A percentile compares a stretch with the other conserved stretches of the same genome.
These are phyloP conservation scores for Mesorhabditis sp. DNA, from an alignment of 2,888 invertebrate genomes.

Conservation along the genomic window DNA sequence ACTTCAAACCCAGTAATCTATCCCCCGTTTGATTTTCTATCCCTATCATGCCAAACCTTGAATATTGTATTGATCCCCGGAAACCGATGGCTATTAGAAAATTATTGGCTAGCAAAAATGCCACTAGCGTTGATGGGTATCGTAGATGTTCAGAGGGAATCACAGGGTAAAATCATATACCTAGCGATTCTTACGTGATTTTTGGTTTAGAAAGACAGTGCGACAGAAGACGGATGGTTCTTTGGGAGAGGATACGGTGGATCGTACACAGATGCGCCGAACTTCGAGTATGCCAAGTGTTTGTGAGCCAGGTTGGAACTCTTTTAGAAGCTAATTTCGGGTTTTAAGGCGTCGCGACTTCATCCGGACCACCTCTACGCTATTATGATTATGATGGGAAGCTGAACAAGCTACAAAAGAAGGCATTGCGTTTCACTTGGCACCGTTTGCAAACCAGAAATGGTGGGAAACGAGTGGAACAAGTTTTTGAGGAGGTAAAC, in stretches of 20 bases:
- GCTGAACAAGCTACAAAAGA: slow-evolving; percentile 52
- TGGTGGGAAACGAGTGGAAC: slow-evolving; percentile 55
- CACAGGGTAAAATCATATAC: too few relatives aligned
- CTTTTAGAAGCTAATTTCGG: not conserved
- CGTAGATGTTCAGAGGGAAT: too few relatives aligned
- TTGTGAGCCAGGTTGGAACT: slow-evolving; percentile 24
- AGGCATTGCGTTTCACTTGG: slow-evolving; percentile 55
- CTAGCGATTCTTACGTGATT: not conserved
- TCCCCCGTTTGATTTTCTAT: too few relatives aligned
- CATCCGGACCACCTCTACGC: slow-evolving; percentile 14
- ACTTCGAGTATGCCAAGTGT: slow-evolving; percentile 56
- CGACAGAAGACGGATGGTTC: slow-evolving; percentile 49
- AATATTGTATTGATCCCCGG: too few relatives aligned
- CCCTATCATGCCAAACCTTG: too few relatives aligned
- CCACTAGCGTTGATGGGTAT: too few relatives aligned
- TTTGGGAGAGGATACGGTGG: slow-evolving; percentile 10
- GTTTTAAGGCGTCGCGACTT: not conserved
- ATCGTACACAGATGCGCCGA: slow-evolving; percentile 29
- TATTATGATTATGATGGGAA: slow-evolving; percentile 55
- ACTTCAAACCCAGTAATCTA: too few relatives aligned
- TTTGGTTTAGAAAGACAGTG: slow-evolving; percentile 40
- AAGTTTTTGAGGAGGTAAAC: slow-evolving; percentile 55
- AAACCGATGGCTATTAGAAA: too few relatives aligned
- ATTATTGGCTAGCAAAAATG: too few relatives aligned
- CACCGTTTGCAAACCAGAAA: slow-evolving; percentile 55